Evolutionary conservation across 2,113 vertebrate species (phyloP), one percentile per base, ranked within the genome.

Genomic region (Myanophis thanlyinensis): DNA sequence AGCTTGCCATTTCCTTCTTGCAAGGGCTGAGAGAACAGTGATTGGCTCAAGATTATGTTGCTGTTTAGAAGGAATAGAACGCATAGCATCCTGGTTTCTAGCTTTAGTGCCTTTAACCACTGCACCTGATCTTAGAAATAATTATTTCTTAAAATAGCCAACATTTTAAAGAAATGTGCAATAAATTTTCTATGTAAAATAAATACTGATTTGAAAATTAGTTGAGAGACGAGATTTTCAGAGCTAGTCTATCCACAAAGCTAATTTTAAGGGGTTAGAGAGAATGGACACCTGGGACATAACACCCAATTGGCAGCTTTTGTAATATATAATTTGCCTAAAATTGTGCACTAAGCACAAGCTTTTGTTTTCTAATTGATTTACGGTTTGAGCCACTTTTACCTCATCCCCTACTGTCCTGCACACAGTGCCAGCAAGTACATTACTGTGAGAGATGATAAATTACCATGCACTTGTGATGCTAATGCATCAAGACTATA

Each of bases 351-450:
- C 96, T 89, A 97, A 97, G 97, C 97, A 95, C 96, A 94, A 96
- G 98, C 98, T 98, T 98, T 98, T 98, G 98, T 98, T 98, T 98
- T 97, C 97, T 98, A 98, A 98, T 98, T 98, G 98, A 98, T 98
- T 98, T 98, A 98, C 96, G 96, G 98, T 97, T 97, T 95, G 94
- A 97, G 97, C 97, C 97, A 97, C 97, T 97, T 96, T 95, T 97
- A 93, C 98, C 97, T 97, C 96, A 95, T 97, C 97, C 96, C 97
- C 97, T 96, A 95, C 98, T 97, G 97, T 97, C 97, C 97, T 96
- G 95, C 93, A 15, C 93, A 67, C 93, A 18, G 97, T 98, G 98
- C 98, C 98, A 98, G 98, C 95, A 94, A 98, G 97, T 95, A 97
- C 98, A 98, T 97, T 97, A 97, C 97, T 96, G 97, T 94, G 97